Percentiles rank a stretch among this genome's conserved stretches.
These are phyloP conservation scores for Vanessa atalanta DNA, from an alignment of 1,140 invertebrate genomes.

Conservation along the genomic window DNA sequence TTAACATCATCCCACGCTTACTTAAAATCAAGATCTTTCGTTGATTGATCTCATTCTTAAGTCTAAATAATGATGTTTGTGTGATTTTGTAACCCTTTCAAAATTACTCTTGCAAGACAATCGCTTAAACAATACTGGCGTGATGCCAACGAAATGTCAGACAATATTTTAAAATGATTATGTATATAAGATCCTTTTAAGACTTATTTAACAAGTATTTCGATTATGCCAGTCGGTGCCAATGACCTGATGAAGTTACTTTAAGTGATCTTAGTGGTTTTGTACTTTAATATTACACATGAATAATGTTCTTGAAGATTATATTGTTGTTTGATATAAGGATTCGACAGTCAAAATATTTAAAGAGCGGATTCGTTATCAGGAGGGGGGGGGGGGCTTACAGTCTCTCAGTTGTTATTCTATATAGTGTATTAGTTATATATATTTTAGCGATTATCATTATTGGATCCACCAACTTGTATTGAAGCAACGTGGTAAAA, in stretches of 20 bases:
- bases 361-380: no score
- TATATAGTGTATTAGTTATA: no score
- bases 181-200: constrained; percentile 11
- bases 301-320: no score
- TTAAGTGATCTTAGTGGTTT: not conserved
- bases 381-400: no score
- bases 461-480: no score
- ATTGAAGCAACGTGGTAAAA: no score
- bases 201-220: not conserved
- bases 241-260: not conserved
- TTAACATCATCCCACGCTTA: not conserved
- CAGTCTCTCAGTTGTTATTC: no score
- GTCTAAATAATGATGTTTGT: constrained; percentile 15
- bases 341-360: no score
- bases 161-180: constrained; percentile 12
- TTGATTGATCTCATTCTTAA: constrained; percentile 7
- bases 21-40: not conserved
- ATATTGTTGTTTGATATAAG: no score
- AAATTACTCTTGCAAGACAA: constrained; percentile 14
- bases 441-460: no score
- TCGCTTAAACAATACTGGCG: constrained; percentile 4
- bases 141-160: constrained; percentile 3
- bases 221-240: not conserved
- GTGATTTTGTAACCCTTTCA: constrained; percentile 8
- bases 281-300: no score